Conservation (phyloP, 2,888 invertebrate genomes). For the Griposia aprilina region DNA sequence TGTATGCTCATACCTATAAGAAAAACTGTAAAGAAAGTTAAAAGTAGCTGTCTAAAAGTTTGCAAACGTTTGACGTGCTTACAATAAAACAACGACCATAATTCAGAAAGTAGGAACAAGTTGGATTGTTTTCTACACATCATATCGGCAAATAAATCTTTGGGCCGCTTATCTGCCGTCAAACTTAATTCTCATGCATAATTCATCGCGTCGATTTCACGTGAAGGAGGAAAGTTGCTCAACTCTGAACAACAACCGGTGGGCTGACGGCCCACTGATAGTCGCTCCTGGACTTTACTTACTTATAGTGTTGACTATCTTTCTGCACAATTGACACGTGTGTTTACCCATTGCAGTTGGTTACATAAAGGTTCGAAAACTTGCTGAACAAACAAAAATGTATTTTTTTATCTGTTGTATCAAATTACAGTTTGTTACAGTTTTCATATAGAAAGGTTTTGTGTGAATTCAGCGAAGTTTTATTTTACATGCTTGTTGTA, state of each 20-base stretch:
- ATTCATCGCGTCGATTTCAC: constrained; percentile 87
- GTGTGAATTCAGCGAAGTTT: not conserved
- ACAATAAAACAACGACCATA: constrained; percentile 88
- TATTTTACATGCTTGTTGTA: constrained; percentile 1
- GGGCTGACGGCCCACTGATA: constrained; percentile 76
- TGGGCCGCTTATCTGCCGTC: constrained; percentile 88
- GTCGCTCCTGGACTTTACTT: constrained; percentile 53
- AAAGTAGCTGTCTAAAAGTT: constrained; percentile 73
- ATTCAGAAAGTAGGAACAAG: constrained; percentile 88
- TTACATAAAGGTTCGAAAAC: constrained; percentile 1
- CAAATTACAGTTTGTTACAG: constrained; percentile 28
- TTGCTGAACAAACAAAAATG: constrained; percentile 17
- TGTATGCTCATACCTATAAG: constrained; percentile 10
- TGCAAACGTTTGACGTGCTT: constrained; percentile 81
- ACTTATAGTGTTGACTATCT: constrained; percentile 36
- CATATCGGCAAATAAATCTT: constrained; percentile 90
- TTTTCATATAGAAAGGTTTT: constrained; percentile 1
- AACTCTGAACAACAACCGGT: constrained; percentile 73
- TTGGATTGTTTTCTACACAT: constrained; percentile 90
- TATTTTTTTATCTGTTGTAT: constrained; percentile 27
- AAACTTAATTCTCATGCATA: constrained; percentile 90
- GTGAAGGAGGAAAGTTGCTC: constrained; percentile 83
- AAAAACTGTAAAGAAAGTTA: constrained; percentile 61
- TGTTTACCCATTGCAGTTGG: constrained; percentile 33
- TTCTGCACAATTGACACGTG: constrained; percentile 30